phyloP scores from a whole-genome alignment of 2,113 vertebrate species.

The Geococcyx californianus region DNA sequence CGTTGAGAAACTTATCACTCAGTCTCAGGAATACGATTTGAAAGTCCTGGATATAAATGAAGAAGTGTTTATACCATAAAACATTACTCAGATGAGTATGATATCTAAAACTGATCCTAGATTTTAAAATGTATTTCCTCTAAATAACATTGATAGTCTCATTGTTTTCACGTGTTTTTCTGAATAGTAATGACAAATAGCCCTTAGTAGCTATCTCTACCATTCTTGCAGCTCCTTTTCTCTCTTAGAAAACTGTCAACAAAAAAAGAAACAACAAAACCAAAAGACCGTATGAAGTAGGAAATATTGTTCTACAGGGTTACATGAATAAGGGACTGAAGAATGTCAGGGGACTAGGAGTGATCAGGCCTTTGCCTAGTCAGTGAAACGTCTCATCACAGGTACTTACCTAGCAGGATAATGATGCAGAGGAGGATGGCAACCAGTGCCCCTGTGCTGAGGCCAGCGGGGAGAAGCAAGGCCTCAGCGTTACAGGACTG shows the following conservation, averaged over 20 bases:
- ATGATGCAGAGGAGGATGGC: constrained; percentile 81
- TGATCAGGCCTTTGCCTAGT: background rate
- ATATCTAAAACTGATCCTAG: background rate
- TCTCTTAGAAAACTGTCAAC: background rate
- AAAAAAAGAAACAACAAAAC: background rate
- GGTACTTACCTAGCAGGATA: constrained; percentile 72
- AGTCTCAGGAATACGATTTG: background rate
- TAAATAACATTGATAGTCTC: background rate
- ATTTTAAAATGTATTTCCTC: background rate
- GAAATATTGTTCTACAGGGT: background rate
- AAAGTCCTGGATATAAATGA: background rate
- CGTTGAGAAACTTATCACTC: background rate
- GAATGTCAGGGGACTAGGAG: background rate
- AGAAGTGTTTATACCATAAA: background rate
- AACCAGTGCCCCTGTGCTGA: constrained; percentile 78
- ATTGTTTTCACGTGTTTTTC: background rate
- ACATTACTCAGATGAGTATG: background rate
- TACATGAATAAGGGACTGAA: background rate
- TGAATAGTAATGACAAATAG: background rate
- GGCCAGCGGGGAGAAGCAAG: constrained; percentile 74
- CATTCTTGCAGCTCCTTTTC: background rate
- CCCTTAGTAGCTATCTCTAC: background rate
- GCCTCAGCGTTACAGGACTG: constrained; percentile 79
- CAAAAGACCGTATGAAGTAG: background rate
- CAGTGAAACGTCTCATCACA: background rate